Percentiles rank a stretch among this genome's conserved stretches.
phyloP scores from a whole-genome alignment of 2,888 invertebrate species.

The Aporophyla nigra region DNA sequence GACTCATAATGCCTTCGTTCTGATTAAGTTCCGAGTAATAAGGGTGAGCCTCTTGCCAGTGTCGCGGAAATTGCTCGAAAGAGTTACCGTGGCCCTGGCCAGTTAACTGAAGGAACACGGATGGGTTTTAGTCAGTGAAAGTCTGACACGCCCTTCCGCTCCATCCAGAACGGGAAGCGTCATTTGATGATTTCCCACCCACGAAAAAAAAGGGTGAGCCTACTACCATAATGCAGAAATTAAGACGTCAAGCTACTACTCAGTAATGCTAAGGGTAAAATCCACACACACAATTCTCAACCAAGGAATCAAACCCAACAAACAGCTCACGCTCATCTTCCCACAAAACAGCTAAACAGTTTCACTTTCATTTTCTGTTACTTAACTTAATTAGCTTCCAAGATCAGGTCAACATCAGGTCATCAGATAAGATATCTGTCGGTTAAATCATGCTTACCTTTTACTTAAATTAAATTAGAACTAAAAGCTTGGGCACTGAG shows the following conservation, averaged over 20 bases:
- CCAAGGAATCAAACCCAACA: neutral
- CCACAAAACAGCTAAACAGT: neutral
- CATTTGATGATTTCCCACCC: no score
- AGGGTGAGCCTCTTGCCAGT: no score
- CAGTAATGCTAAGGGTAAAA: no score
- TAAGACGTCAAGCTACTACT: neutral
- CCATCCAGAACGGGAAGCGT: no score
- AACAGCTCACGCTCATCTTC: neutral
- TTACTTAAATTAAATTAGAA: constrained; percentile 5
- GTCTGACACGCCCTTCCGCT: no score
- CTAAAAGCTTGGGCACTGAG: constrained; percentile 5
- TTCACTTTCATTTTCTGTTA: constrained; percentile 49
- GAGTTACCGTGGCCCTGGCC: no score
- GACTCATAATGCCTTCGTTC: no score
- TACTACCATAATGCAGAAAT: neutral
- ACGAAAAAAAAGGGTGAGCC: no score
- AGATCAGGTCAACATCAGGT: constrained; percentile 37
- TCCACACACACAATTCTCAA: no score
- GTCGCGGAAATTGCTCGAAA: no score
- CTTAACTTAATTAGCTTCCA: constrained; percentile 31
- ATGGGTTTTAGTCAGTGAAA: no score
- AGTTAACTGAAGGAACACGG: no score
- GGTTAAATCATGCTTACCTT: constrained; percentile 25
- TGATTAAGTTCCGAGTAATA: neutral
- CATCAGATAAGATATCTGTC: constrained; percentile 39